Conservation (phyloP, 2,797 vertebrate genomes). For the Enteromius viviparus region DNA sequence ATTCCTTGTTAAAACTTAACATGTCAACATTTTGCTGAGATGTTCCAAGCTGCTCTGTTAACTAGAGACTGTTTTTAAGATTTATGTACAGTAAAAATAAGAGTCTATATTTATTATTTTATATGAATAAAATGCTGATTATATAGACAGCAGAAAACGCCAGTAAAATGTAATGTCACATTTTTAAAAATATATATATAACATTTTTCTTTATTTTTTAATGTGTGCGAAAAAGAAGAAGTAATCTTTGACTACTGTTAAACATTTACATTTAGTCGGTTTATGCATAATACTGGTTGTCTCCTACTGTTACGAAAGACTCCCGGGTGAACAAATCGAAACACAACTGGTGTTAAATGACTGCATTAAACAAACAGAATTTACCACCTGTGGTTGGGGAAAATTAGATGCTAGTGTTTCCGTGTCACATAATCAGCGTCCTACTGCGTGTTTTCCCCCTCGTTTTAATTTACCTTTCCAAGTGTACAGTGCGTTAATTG, state of each 20-base stretch:
- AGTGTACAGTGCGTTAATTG: background rate
- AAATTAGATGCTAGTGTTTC: constrained; percentile 16
- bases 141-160: background rate
- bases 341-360: constrained; percentile 22
- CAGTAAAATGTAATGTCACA: background rate
- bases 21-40: background rate
- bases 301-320: background rate
- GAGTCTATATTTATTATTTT: background rate
- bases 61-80: background rate
- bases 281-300: background rate
- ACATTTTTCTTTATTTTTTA: background rate
- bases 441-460: background rate
- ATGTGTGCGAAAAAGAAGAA: background rate
- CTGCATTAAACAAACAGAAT: constrained; percentile 23
- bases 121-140: background rate
- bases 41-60: background rate
- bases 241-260: background rate
- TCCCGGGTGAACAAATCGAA: background rate
- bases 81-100: background rate
- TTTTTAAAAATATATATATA: background rate
- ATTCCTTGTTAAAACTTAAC: constrained; percentile 20
- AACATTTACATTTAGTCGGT: background rate
- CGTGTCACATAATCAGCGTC: constrained; percentile 22
- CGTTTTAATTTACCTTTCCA: background rate
- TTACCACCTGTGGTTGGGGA: constrained; percentile 7